Evolutionary conservation across 2,113 vertebrate species (phyloP).

Genomic region (Oreocharis arfaki): DNA sequence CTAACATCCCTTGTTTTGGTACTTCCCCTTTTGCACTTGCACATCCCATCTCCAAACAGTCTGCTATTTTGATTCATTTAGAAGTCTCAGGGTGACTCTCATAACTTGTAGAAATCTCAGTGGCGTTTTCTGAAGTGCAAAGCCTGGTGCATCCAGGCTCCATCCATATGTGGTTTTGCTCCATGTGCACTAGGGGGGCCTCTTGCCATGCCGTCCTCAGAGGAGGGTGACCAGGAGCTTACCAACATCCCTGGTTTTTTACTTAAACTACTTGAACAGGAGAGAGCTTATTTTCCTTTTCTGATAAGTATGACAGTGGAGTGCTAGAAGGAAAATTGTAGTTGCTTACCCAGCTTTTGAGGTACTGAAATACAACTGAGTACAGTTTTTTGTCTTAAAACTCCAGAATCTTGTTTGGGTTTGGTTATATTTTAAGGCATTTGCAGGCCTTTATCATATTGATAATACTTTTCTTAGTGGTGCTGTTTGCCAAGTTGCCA

Average conservation of each 20-base stretch:
- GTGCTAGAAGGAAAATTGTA: neutral
- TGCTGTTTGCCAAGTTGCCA: neutral
- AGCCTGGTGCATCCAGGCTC: neutral
- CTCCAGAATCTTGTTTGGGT: neutral
- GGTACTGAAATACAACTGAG: neutral
- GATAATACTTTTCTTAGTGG: neutral
- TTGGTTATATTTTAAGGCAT: neutral
- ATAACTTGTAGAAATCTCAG: neutral
- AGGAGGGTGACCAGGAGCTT: neutral
- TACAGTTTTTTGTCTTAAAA: neutral
- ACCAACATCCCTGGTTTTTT: neutral
- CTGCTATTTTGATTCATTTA: neutral
- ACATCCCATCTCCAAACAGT: fast-evolving
- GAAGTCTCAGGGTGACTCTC: neutral
- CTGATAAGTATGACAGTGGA: neutral
- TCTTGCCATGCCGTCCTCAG: neutral
- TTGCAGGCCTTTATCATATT: neutral
- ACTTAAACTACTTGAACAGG: neutral
- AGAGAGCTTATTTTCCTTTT: neutral
- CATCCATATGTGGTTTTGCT: neutral
- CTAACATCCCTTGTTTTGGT: neutral
- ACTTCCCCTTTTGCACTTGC: neutral
- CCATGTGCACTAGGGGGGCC: neutral
- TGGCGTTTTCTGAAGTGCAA: neutral
- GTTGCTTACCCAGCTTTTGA: neutral